Conservation (phyloP, 1,140 invertebrate species). For the Ips nitidus region DNA sequence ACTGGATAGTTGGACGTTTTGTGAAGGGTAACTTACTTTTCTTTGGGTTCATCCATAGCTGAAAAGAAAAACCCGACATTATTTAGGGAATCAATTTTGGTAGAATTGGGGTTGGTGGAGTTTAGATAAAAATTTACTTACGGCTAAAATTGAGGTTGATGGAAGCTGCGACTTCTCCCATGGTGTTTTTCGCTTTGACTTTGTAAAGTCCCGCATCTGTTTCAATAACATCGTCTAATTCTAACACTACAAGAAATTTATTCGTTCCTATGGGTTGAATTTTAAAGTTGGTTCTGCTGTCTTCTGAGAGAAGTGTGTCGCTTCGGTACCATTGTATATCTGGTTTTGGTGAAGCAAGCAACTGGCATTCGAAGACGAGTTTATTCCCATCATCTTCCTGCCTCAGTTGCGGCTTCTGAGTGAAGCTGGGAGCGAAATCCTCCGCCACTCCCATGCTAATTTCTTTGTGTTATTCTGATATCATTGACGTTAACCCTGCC, state of each 20-base stretch:
- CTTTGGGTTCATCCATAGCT: slow-evolving; percentile 81
- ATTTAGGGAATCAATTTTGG: neutral
- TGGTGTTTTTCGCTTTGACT: slow-evolving; percentile 96
- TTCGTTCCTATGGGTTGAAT: slow-evolving; percentile 81
- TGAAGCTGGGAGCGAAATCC: slow-evolving; percentile 96
- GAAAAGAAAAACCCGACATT: slow-evolving; percentile 52
- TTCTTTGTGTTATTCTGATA: slow-evolving; percentile 46
- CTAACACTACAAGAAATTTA: slow-evolving; percentile 87
- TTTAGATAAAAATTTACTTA: slow-evolving; percentile 64
- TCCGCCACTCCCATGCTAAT: slow-evolving; percentile 77
- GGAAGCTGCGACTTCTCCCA: slow-evolving; percentile 96
- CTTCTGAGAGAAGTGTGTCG: slow-evolving; percentile 78
- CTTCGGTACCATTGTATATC: slow-evolving; percentile 90
- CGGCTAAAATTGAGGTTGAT: slow-evolving; percentile 99
- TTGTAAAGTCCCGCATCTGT: slow-evolving; percentile 96
- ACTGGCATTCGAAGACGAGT: slow-evolving; percentile 92
- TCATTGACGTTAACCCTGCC: slow-evolving; percentile 48
- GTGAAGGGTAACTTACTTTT: slow-evolving; percentile 66
- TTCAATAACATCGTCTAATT: slow-evolving; percentile 94
- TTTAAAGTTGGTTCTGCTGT: slow-evolving; percentile 82
- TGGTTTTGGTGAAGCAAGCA: slow-evolving; percentile 77
- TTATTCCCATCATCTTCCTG: slow-evolving; percentile 96
- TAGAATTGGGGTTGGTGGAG: neutral
- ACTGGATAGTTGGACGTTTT: no score
- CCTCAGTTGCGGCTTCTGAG: slow-evolving; percentile 91